Percentiles rank a stretch among this genome's conserved stretches.
Evolutionary conservation across 2,797 vertebrate genomes (phyloP).

Genomic region (Scomberomorus guttatus): DNA sequence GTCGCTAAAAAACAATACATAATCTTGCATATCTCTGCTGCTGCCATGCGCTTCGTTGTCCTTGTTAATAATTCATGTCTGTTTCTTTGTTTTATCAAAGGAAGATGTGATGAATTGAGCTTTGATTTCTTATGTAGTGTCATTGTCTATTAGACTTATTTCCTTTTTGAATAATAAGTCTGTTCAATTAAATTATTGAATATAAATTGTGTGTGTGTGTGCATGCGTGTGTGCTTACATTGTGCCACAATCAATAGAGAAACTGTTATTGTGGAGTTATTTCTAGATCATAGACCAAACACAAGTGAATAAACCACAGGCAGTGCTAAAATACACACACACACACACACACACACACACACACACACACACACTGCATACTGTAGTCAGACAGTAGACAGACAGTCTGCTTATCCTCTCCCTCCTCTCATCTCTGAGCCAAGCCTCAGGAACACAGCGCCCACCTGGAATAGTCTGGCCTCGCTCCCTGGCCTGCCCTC

Average conservation of each 20-base stretch:
- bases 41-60: not conserved
- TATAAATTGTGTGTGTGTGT: not conserved
- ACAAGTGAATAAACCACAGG: constrained; percentile 31
- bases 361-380: constrained; percentile 22
- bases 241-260: not conserved
- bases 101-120: not conserved
- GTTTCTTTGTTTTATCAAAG: not conserved
- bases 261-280: constrained; percentile 12
- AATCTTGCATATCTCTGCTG: not conserved
- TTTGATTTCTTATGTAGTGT: not conserved
- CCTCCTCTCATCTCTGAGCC: constrained; percentile 71
- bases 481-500: constrained; percentile 71
- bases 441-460: constrained; percentile 69
- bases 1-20: not conserved
- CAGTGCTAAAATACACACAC: constrained; percentile 25
- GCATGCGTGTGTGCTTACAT: not conserved
- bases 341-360: constrained; percentile 20
- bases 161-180: constrained; percentile 12
- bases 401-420: constrained; percentile 58
- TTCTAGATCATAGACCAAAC: constrained; percentile 26
- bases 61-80: not conserved
- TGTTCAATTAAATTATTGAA: not conserved
- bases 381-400: constrained; percentile 65
- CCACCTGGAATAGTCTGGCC: constrained; percentile 82
- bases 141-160: not conserved